Evolutionary conservation across 2,113 vertebrate species (phyloP), one percentile per base, ranked within the genome.

Genomic region (Muscicapa adusta): DNA sequence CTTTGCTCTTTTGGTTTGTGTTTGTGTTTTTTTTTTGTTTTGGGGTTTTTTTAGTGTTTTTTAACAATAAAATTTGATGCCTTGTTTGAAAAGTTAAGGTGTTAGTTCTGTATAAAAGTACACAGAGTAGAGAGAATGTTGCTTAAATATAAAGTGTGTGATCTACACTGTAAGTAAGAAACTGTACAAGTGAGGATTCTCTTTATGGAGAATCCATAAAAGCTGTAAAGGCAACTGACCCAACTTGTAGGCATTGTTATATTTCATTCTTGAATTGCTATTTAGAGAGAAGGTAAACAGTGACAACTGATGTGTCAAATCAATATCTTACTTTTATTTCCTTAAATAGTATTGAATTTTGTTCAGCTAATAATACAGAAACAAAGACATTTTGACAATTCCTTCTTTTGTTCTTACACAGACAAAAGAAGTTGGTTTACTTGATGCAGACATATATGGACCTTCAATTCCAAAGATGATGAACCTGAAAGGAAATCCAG

Each of bases 381-480:
- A 68, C 15, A 19, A 89, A 80, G 73, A 73, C 14, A 9, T 85
- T 75, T 77, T 77, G 38, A 48, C 23, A 65, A 54, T 82, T 79
- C 36, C 7, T 76, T 63, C 38, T 43, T 68, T 67, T 63, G 66
- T 81, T 75, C 19, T 88, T 72, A 89, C 63, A 36, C 68, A 99
- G 99, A 97, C 96, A 6, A 99, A 98, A 97, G 92, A 97, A 5
- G 97, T 99, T 58, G 99, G 99, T 28, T 97, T 99, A 93, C 97
- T 99, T 96, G 99, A 99, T 97, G 99, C 98, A 36, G 99, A 99
- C 94, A 91, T 99, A 48, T 99, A 99, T 85, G 99, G 99, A 4
- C 99, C 99, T 29, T 99, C 99, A 10, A 84, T 99, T 96, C 99
- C 99, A 85, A 99, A 98, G 92, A 98, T 99, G 98, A 99, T 99